Percentiles rank a stretch among this genome's conserved stretches.
phyloP scores from a whole-genome alignment of 2,113 vertebrate species.

The Calidris pugnax region DNA sequence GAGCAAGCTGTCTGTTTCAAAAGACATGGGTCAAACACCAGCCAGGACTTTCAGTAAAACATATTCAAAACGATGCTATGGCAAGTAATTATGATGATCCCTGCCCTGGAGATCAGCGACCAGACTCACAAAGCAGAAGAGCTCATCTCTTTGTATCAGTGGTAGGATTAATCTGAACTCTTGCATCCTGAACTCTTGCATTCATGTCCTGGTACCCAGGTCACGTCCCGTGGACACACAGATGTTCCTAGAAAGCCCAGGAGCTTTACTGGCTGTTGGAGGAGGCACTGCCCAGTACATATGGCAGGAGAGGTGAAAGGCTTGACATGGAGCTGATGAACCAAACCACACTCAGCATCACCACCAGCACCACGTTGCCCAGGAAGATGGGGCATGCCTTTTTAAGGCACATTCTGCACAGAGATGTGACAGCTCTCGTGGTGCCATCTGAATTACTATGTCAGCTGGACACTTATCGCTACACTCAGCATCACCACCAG shows the following conservation, averaged over 20 bases:
- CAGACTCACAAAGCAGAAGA: background rate
- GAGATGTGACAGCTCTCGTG: background rate
- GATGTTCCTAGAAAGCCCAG: background rate
- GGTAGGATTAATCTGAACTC: background rate
- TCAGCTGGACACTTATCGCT: conserved; percentile 12
- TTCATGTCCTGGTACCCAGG: background rate
- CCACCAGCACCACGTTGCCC: background rate
- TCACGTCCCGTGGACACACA: background rate
- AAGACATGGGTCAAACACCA: background rate
- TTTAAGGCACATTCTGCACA: background rate
- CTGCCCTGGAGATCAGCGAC: background rate
- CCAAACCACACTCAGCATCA: background rate
- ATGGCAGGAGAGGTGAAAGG: background rate
- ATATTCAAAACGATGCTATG: background rate
- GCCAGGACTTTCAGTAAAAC: background rate
- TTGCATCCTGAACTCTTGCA: background rate
- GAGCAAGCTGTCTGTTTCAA: background rate
- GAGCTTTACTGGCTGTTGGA: background rate
- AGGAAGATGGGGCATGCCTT: background rate
- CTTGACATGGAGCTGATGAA: background rate
- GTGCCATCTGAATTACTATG: background rate
- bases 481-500: too few species aligned
- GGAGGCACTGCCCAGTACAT: background rate
- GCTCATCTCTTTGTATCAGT: background rate
- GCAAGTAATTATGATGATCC: background rate